Base-by-base conservation (phyloP, 1,140 invertebrate species). In the Pogonognathellus flavescens region DNA sequence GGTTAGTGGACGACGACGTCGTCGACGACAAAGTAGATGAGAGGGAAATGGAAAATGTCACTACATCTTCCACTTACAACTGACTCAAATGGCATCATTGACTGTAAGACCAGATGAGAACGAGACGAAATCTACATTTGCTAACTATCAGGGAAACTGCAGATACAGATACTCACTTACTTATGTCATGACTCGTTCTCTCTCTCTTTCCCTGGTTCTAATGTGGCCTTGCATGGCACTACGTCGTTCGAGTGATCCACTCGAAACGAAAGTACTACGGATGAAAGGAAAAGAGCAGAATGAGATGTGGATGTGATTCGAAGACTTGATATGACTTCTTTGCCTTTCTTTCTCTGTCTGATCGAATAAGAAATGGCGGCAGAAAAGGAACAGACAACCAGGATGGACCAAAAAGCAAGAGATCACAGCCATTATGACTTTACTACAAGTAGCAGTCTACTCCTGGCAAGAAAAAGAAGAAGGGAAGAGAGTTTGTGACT, bases 21-120 rank as follows among this genome's bases (percentile, higher is more conserved):
- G n/a, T n/a, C 41, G 70, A 49, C 31, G 66, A 72, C 31, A 72
- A 72, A 72, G 25, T 31, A 76, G 70, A 76, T 76, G 70, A 76
- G 70, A 76, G 41, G 70, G 41, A 76, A 70, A 70, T 70, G 66
- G 66, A 31, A 70, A 76, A 76, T 76, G 70, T 76, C 70, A 76
- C 70, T 76, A 76, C 13, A 76, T 76, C 70, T 76, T 76, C 70
- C 70, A 76, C 70, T 76, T 76, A 41, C 16, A 76, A 50, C 70
- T 76, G 70, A 76, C 70, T 76, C 22, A 76, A 76, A 76, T 76
- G 41, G 70, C 70, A 76, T 76, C 70, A 76, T 76, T 76, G 70
- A 76, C 25, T 18, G 31, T 25, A 41, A 76, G 70, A 50, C 25
- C 70, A 76, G 70, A 76, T 76, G 70, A 14, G 70, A 76, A 31